phyloP scores from a whole-genome alignment of 2,888 invertebrate genomes.

The Resseliella maxima region DNA sequence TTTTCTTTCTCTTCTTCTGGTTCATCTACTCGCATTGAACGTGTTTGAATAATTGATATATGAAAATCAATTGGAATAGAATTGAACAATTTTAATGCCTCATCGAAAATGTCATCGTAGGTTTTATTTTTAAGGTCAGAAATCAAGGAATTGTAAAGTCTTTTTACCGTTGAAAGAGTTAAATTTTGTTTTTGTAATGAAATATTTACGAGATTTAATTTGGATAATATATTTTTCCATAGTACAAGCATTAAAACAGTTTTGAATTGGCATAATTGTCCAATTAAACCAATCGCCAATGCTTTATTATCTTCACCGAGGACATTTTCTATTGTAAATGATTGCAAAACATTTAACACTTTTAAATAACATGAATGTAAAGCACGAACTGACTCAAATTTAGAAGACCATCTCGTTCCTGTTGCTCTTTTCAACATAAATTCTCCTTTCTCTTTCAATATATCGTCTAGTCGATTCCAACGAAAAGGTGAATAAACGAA shows the following conservation, averaged over 20 bases:
- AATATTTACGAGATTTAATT: not conserved
- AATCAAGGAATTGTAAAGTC: slow-evolving; percentile 4
- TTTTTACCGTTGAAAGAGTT: slow-evolving; percentile 1
- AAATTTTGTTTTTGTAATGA: slow-evolving; percentile 26
- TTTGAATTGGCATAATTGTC: slow-evolving; percentile 5
- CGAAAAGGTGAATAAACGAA: slow-evolving; percentile 5
- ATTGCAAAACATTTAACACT: not conserved
- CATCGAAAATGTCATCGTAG: slow-evolving; percentile 8
- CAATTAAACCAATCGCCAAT: not conserved
- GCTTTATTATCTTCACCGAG: not conserved
- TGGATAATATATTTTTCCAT: not conserved
- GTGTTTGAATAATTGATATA: not conserved
- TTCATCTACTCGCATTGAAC: not conserved
- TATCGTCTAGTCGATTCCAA: not conserved
- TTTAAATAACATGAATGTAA: not conserved
- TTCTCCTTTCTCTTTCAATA: not conserved
- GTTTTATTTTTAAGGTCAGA: slow-evolving; percentile 17
- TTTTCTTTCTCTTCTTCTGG: not conserved
- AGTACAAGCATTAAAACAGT: slow-evolving; percentile 37
- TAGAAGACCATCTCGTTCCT: not conserved
- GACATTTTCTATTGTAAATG: not conserved
- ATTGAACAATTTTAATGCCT: not conserved
- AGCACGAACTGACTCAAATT: not conserved
- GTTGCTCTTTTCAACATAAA: slow-evolving; percentile 2
- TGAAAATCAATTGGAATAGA: slow-evolving; percentile 12